Base-by-base conservation (phyloP, 1,140 invertebrate species). In the Temnothorax longispinosus region DNA sequence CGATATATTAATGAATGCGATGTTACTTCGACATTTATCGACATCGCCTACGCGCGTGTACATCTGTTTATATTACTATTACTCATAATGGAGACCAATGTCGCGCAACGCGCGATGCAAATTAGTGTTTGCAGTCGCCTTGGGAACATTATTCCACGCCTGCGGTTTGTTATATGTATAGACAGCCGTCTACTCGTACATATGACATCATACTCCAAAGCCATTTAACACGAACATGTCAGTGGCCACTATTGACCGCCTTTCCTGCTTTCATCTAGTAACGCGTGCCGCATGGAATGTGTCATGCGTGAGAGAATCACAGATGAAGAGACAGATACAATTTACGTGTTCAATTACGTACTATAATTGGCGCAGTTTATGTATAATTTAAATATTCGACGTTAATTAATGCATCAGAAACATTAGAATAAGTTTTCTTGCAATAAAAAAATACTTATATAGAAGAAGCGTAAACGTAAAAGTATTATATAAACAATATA, bases 101-200 rank as follows among this genome's bases (percentile, higher is more conserved):
- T 84, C 80, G 80, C 69, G 38, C 50, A 71, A 38, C 11, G 67
- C 52, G 27, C 27, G 27, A 84, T 84, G 80, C 41, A 84, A 84
- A 84, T 84, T 84, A 84, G n/a, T 84, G 54, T 84, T 84, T 84
- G 80, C 54, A 60, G 54, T 84, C 54, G 54, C 69, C 80, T 84
- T 84, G 69, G 44, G 69, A 84, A 74, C 54, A 84, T 75, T 74
- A 84, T 82, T 82, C 67, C 41, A 82, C 80, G 80, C 54, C 80
- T 50, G 80, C 69, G 80, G 54, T 84, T 75, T 84, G 67, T 74
- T 72, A 60, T 75, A 84, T 62, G 27, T 62, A 41, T 84, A 84
- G 52, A 64, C 54, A 74, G 54, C 47, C 54, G 32, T 58, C 58
- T 60, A 54, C 69, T 47, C 18, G 41, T 47, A 21, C 13, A 38